Base-by-base conservation (phyloP, 2,797 vertebrate species). In the Vultur gryphus region DNA sequence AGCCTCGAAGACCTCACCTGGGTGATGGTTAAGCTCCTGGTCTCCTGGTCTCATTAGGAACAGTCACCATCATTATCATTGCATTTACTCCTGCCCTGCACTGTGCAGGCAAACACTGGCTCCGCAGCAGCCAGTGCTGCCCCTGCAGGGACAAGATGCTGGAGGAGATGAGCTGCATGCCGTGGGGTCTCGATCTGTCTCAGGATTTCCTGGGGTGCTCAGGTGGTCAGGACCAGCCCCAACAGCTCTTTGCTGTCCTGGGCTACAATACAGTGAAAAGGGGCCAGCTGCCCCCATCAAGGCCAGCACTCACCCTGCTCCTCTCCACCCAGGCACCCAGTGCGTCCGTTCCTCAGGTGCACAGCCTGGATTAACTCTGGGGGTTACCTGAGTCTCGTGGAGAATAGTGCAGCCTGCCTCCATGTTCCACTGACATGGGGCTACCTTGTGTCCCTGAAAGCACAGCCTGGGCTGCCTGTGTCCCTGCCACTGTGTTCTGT, bases 1-100 rank as follows among this genome's bases (percentile, higher is more conserved):
- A 14, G 23, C 78, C 90, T 51, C 2, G 5, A 2, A 65, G 69
- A 26, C 80, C 92, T 94, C 94, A 96, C 96, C 96, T 95, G 91
- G 78, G 77, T 1, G 0, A 1, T 16, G 88, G 46, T 8, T 37
- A 3, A 62, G 71, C 91, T 92, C 81, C 67, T 66, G 87, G 48
- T 57, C 87, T 94, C 69, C 29, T 52, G 0, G 1, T 46, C 92
- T 95, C 92, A 46, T 89, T 90, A 83, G 72, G 67, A 89, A 44
- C 0, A 1, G 65, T 46, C 84, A 6, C 64, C 39, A 16, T 85
- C 87, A 35, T 91, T 87, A 92, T 9, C 12, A 0, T 28, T 18
- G 83, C 59, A 10, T 14, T 33, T 19, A 4, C 31, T 71, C 24
- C 71, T 49, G 49, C 29, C 51, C 61, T 24, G 43, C 5, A 4